Evolutionary conservation across 2,113 vertebrate species (phyloP).

Genomic region (Alligator mississippiensis): DNA sequence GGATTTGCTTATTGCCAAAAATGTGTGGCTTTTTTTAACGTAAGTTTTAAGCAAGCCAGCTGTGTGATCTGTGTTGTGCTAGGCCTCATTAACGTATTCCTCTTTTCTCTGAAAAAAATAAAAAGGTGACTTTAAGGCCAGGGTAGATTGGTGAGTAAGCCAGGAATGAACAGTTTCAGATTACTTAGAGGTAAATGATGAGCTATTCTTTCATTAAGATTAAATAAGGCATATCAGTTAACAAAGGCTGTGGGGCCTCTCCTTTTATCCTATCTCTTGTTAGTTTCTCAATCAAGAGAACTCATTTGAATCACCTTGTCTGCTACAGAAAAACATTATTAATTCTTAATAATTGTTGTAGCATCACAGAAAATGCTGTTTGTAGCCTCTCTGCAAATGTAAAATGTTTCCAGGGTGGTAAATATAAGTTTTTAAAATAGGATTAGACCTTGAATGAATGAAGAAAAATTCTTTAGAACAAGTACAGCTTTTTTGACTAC

Average conservation of each 20-base stretch:
- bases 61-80: background rate
- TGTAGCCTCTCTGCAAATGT: background rate
- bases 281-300: background rate
- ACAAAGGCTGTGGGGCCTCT: background rate
- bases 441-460: background rate
- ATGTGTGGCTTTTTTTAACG: background rate
- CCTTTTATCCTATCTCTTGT: background rate
- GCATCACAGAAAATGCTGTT: background rate
- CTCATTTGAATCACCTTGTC: too few species aligned
- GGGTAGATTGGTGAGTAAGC: background rate
- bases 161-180: background rate
- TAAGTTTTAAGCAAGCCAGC: background rate
- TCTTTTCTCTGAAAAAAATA: background rate
- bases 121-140: background rate
- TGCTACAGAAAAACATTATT: background rate
- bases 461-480: background rate
- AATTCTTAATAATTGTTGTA: too few species aligned
- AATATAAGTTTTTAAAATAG: background rate
- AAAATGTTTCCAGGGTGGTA: background rate
- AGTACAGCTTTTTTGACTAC: background rate
- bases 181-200: background rate
- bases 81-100: background rate
- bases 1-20: background rate
- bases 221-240: background rate
- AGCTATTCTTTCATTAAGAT: background rate